Evolutionary conservation across 2,113 vertebrate species (phyloP), one percentile per base, ranked within the genome.

Genomic region (Saccopteryx bilineata): DNA sequence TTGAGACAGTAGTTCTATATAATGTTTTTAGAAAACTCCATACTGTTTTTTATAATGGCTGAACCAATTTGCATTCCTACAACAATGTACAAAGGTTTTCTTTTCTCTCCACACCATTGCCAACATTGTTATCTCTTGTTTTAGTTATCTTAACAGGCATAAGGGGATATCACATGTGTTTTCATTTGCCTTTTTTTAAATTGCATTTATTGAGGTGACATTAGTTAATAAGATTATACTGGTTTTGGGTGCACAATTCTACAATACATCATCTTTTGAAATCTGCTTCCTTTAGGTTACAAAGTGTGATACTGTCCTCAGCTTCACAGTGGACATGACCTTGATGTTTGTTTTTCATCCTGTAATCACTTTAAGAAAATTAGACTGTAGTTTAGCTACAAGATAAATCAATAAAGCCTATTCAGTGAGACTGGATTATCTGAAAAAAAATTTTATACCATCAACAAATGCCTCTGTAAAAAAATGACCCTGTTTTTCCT

Each of bases 281-380:
- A 86, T 3, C 39, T 61, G 1, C 9, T 19, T 91, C 33, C 56
- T 61, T 31, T 50, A 24, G 11, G 21, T 89, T 75, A 76, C 31
- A 80, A 85, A 19, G 14, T 63, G n/a, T n/a, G 50, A 50, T 84
- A 28, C 1, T 71, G 46, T 60, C 24, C 15, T 39, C 5, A 17
- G 82, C 52, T 79, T 79, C 39, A 83, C 65, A 46, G 65, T 60
- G 58, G 63, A 89, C 28, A 84, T 93, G 90, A 86, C 90, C 84
- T 97, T 96, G 78, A 26, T 95, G 83, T 93, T 72, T 91, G 82
- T 39, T 90, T 96, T 93, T 95, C 15, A 39, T 95, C 65, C 68
- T 95, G 33, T 96, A 94, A 97, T 95, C 92, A 95, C 74, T 93
- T 94, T 52, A 90, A 97, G 96, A 97, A 98, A 98, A 96, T 60